These are phyloP conservation scores for Sitobion miscanthi DNA, from an alignment of 1,140 invertebrate genomes.

Conservation along the genomic window DNA sequence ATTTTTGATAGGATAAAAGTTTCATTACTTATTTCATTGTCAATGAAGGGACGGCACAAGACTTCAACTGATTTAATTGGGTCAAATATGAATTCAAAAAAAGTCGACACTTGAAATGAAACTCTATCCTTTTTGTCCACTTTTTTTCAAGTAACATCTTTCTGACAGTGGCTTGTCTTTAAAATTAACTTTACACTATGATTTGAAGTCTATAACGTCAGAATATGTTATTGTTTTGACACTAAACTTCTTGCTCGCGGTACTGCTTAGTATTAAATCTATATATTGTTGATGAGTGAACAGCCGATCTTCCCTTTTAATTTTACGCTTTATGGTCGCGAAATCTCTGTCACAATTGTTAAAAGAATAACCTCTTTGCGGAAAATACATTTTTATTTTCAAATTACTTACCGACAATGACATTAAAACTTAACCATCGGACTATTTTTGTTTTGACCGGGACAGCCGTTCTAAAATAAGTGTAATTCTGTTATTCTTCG, in stretches of 20 bases:
- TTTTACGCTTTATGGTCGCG: too few relatives aligned
- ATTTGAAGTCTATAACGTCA: conserved; percentile 30
- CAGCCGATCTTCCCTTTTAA: not conserved
- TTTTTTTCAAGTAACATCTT: conserved; percentile 30
- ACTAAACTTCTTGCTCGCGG: conserved; percentile 7
- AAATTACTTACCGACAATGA: too few relatives aligned
- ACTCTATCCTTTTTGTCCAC: conserved; percentile 27
- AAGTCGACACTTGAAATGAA: conserved; percentile 24
- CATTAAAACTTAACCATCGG: too few relatives aligned
- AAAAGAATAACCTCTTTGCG: too few relatives aligned
- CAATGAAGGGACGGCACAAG: conserved; percentile 13
- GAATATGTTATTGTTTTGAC: conserved; percentile 4
- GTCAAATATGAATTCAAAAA: conserved; percentile 33
- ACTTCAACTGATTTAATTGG: conserved; percentile 14
- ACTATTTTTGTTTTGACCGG: too few relatives aligned
- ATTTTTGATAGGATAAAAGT: conserved; percentile 31
- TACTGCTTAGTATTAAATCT: conserved; percentile 33
- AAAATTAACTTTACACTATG: conserved; percentile 34
- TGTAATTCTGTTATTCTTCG: too few relatives aligned
- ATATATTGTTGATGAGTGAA: conserved; percentile 30
- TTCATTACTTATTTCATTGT: not conserved
- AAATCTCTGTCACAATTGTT: too few relatives aligned
- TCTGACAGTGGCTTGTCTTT: conserved; percentile 20
- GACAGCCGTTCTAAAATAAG: too few relatives aligned
- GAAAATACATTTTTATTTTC: too few relatives aligned